Percentiles rank a stretch among this genome's conserved stretches.
phyloP scores from a whole-genome alignment of 2,113 vertebrate genomes.

The Ranitomeya imitator region DNA sequence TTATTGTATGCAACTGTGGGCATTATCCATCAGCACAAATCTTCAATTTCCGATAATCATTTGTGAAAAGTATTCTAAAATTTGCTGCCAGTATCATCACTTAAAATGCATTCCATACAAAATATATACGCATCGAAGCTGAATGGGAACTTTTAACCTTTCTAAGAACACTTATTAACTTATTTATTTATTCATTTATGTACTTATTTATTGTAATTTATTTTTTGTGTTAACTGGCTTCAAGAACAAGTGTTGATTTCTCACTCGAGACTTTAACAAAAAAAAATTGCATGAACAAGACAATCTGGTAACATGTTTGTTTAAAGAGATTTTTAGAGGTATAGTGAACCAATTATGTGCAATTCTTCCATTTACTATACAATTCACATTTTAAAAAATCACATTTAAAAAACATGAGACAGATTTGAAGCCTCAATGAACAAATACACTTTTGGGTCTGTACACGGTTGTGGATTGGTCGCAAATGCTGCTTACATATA shows the following conservation, averaged over 20 bases:
- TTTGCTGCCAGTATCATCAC: not conserved
- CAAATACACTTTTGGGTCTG: constrained; percentile 20
- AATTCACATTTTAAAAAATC: not conserved
- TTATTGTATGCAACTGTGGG: not conserved
- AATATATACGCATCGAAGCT: not conserved
- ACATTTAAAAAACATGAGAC: not conserved
- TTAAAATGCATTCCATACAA: not conserved
- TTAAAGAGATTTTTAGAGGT: not conserved
- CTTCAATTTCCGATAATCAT: not conserved
- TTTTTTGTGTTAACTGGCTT: not conserved
- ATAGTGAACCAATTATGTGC: not conserved
- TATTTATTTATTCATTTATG: constrained; percentile 6
- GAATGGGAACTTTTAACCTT: not conserved
- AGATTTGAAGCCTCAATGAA: constrained; percentile 39
- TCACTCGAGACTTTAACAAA: not conserved
- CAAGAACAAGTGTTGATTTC: constrained; percentile 23
- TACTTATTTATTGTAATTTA: constrained; percentile 21
- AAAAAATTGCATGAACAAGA: not conserved
- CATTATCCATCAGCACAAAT: not conserved
- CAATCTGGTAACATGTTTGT: not conserved
- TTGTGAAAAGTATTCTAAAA: not conserved
- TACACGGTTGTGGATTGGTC: not conserved
- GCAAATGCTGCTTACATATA: constrained; percentile 4
- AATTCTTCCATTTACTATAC: constrained; percentile 6
- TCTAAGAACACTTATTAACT: constrained; percentile 5